Conservation (phyloP, 2,797 vertebrate species). For the Bryconaethiops microstoma region DNA sequence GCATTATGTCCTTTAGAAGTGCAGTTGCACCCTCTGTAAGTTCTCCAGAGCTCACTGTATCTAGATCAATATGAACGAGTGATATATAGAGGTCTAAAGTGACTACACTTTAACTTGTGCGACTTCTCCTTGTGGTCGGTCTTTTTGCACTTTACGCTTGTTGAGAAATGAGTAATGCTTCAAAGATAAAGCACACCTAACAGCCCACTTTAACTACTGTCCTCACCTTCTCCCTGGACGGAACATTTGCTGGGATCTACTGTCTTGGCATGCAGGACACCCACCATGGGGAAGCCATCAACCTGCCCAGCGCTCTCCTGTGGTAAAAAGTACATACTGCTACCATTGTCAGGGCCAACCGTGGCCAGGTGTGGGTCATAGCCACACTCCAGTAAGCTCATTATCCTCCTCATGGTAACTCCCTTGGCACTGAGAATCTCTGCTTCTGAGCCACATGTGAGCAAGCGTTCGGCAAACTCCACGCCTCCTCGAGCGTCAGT, state of each 20-base stretch:
- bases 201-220: not conserved
- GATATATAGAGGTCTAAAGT: not conserved
- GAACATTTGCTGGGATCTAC: slow-evolving; percentile 84
- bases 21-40: not conserved
- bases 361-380: slow-evolving; percentile 63
- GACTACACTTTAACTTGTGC: not conserved
- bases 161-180: not conserved
- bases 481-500: slow-evolving; percentile 79
- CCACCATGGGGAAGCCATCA: slow-evolving; percentile 83
- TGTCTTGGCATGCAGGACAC: slow-evolving; percentile 77
- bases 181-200: not conserved
- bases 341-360: slow-evolving; percentile 66
- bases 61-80: not conserved
- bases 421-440: slow-evolving; percentile 87
- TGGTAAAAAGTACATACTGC: slow-evolving; percentile 80
- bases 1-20: too few relatives aligned
- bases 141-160: too few relatives aligned
- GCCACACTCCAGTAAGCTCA: slow-evolving; percentile 71
- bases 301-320: slow-evolving; percentile 79
- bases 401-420: slow-evolving; percentile 81
- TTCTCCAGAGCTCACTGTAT: not conserved
- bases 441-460: slow-evolving; percentile 81
- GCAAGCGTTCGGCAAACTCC: slow-evolving; percentile 85
- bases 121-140: too few relatives aligned
- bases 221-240: slow-evolving; percentile 86